phyloP scores from a whole-genome alignment of 2,888 invertebrate species.

The Chironomus riparius region DNA sequence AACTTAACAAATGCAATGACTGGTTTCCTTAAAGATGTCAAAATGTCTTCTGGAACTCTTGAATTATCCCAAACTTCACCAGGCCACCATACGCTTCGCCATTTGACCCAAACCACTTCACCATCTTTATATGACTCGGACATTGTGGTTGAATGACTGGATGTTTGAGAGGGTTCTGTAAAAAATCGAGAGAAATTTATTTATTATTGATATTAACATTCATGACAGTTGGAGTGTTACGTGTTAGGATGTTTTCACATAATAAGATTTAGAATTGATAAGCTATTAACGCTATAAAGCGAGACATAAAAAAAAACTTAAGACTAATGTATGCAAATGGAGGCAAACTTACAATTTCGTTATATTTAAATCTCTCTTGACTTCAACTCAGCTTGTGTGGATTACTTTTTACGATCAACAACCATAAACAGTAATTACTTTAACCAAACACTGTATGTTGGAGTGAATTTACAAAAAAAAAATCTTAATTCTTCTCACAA shows the following conservation, averaged over 20 bases:
- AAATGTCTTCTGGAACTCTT: constrained; percentile 57
- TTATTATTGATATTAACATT: background rate
- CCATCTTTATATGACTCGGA: constrained; percentile 51
- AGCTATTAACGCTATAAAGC: background rate
- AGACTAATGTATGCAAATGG: background rate
- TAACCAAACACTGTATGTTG: no score
- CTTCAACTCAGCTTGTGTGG: no score
- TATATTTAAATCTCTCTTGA: no score
- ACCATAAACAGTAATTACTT: no score
- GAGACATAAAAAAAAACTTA: background rate
- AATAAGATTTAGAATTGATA: background rate
- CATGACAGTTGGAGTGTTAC: background rate
- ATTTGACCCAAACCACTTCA: constrained; percentile 78
- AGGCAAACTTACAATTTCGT: background rate
- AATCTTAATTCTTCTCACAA: no score
- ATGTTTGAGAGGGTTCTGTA: background rate
- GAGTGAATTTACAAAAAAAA: no score
- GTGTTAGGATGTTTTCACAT: background rate
- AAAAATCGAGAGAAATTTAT: background rate
- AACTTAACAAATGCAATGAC: constrained; percentile 78
- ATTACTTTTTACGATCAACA: no score
- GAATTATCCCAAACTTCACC: constrained; percentile 56
- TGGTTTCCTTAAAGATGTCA: constrained; percentile 55
- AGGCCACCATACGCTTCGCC: constrained; percentile 81
- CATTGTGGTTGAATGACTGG: background rate